These are phyloP conservation scores for Drosophila rellima DNA, from an alignment of 2,888 invertebrate species.

Conservation along the genomic window DNA sequence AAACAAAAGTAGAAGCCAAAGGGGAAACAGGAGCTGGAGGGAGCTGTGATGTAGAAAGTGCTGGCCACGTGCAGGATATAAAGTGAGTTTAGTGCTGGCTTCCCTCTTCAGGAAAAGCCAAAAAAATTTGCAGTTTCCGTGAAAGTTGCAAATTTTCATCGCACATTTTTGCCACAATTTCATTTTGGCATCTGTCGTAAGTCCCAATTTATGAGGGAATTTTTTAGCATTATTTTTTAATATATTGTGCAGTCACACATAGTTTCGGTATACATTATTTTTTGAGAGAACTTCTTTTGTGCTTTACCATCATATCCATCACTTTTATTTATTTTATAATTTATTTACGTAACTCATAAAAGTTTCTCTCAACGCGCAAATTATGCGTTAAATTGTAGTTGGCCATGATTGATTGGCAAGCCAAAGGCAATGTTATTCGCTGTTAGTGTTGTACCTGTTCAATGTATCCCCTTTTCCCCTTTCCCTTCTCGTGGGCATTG, in stretches of 20 bases:
- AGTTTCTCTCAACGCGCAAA: constrained; percentile 46
- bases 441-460: constrained; percentile 1
- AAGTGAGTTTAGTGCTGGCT: constrained; percentile 16
- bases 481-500: not conserved
- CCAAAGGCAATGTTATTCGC: constrained; percentile 19
- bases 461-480: not conserved
- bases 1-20: not conserved
- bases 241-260: not conserved
- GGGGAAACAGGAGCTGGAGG: not conserved
- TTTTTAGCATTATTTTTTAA: not conserved
- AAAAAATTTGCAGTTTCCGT: not conserved
- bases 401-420: constrained; percentile 74
- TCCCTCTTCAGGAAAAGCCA: not conserved
- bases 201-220: not conserved
- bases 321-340: constrained; percentile 34
- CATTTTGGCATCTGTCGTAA: constrained; percentile 25
- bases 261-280: not conserved
- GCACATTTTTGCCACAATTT: constrained; percentile 6
- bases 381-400: constrained; percentile 70
- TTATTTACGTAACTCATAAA: constrained; percentile 39
- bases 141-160: constrained; percentile 1
- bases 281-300: constrained; percentile 3
- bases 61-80: constrained; percentile 45
- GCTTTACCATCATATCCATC: constrained; percentile 29
- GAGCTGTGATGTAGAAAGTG: not conserved